Percentiles rank a stretch among this genome's conserved stretches.
Conservation (phyloP, 2,888 invertebrate genomes). For the Onthophagus sagittarius region DNA sequence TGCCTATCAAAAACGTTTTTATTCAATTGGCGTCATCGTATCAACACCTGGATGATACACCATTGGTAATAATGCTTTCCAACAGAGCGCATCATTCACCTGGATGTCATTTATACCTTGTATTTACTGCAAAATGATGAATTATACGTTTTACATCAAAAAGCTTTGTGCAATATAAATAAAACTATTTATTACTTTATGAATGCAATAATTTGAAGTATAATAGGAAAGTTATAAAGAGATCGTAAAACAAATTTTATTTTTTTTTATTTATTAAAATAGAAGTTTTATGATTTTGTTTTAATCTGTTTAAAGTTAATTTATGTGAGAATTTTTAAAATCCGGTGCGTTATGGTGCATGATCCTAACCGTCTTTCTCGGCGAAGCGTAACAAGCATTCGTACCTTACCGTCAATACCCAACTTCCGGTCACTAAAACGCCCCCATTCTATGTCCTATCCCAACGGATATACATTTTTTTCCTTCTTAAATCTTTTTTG, state of each 20-base stretch:
- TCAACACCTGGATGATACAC: neutral
- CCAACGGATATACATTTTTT: neutral
- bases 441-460: neutral
- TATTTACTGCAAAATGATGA: neutral
- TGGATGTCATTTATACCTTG: neutral
- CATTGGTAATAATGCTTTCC: neutral
- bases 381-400: slow-evolving; percentile 35
- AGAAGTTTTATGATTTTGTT: neutral
- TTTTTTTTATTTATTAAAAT: no score
- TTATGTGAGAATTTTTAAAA: slow-evolving; percentile 7
- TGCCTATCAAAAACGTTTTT: neutral
- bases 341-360: slow-evolving; percentile 38
- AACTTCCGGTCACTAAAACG: slow-evolving; percentile 1
- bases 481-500: neutral
- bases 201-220: no score
- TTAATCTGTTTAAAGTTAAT: neutral
- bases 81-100: neutral
- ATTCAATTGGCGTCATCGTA: neutral
- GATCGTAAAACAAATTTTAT: no score
- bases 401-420: slow-evolving; percentile 35
- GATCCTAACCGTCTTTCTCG: slow-evolving; percentile 39
- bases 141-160: neutral
- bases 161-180: no score
- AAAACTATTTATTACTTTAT: no score
- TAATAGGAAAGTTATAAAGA: no score